Evolutionary conservation across 2,113 vertebrate species (phyloP).

Genomic region (Hoplias malabaricus): DNA sequence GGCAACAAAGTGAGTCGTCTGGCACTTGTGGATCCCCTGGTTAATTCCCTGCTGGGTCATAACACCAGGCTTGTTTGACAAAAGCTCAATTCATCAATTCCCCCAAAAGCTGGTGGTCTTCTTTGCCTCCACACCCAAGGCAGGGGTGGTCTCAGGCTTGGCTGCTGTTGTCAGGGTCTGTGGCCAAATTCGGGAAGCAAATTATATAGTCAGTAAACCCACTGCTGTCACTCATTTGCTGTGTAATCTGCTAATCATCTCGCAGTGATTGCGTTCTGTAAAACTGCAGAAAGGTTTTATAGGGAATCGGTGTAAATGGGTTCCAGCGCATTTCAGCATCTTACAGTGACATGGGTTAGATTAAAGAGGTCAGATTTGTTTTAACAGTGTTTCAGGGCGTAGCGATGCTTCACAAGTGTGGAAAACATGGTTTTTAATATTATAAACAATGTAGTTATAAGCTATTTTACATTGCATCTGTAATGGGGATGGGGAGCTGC

Average conservation of each 20-base stretch:
- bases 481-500: too few species aligned
- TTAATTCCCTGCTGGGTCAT: conserved; percentile 36
- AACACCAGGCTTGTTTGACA: conserved; percentile 38
- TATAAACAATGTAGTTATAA: background rate
- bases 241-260: conserved; percentile 4
- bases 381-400: background rate
- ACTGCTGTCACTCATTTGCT: background rate
- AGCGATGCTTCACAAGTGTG: background rate
- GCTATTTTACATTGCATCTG: too few species aligned
- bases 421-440: background rate
- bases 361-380: background rate
- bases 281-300: background rate
- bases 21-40: conserved; percentile 31
- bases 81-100: conserved; percentile 44
- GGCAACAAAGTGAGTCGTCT: conserved; percentile 27
- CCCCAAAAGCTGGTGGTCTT: conserved; percentile 25
- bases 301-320: background rate
- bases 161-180: conserved; percentile 4
- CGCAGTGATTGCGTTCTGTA: background rate
- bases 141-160: conserved; percentile 23
- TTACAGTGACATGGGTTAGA: background rate
- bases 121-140: conserved; percentile 7
- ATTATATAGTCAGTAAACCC: conserved; percentile 11
- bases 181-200: background rate
- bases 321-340: background rate